phyloP scores from a whole-genome alignment of 1,140 invertebrate genomes.

The Pemphigus obesinymphae region DNA sequence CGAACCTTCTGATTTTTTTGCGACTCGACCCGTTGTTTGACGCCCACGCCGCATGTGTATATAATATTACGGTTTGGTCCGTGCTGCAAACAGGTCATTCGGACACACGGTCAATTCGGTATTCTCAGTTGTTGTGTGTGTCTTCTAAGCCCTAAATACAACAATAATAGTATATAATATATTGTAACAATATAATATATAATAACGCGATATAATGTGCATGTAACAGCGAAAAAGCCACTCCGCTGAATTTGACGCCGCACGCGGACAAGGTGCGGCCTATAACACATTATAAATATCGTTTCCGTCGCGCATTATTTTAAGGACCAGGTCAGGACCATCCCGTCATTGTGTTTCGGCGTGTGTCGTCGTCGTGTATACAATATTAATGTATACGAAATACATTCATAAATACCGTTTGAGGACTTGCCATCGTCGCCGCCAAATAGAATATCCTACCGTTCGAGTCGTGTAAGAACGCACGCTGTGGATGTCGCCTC shows the following conservation, averaged over 20 bases:
- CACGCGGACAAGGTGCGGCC: not conserved
- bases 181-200: not conserved
- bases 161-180: not conserved
- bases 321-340: not conserved
- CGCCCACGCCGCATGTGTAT: not conserved
- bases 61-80: not conserved
- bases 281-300: not conserved
- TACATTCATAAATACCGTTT: not conserved
- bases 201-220: not conserved
- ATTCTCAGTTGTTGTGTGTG: not conserved
- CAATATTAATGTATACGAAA: not conserved
- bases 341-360: slow-evolving; percentile 18
- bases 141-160: not conserved
- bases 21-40: not conserved
- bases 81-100: not conserved
- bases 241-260: not conserved
- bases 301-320: slow-evolving; percentile 22
- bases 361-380: not conserved
- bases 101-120: not conserved
- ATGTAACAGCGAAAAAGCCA: not conserved
- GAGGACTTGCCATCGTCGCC: not conserved
- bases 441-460: not conserved
- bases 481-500: too few species aligned
- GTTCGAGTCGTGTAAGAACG: too few species aligned
- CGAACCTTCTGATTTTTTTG: not conserved